phyloP scores from a whole-genome alignment of 2,888 invertebrate species.

The Apeira syringaria region DNA sequence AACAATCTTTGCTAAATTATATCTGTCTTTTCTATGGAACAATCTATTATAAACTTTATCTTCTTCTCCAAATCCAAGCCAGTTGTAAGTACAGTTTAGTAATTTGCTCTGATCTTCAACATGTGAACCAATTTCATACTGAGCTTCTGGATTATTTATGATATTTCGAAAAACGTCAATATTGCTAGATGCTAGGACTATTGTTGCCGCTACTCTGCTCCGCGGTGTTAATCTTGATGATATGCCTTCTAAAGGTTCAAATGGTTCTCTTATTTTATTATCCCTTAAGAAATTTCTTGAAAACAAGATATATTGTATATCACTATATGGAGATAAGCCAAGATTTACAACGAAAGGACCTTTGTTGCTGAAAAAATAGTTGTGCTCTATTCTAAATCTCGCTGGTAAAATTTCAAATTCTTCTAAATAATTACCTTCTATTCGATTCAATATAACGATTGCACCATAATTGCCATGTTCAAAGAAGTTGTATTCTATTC shows the following conservation, averaged over 20 bases:
- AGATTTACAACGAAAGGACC: constrained; percentile 95
- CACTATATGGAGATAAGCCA: constrained; percentile 94
- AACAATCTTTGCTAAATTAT: constrained; percentile 95
- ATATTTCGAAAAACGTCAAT: constrained; percentile 95
- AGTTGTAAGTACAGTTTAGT: constrained; percentile 97
- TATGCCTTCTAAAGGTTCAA: constrained; percentile 87
- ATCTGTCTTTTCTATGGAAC: constrained; percentile 95
- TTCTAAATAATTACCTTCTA: constrained; percentile 85
- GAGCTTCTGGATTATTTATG: constrained; percentile 94
- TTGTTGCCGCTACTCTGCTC: constrained; percentile 95
- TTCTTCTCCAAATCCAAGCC: constrained; percentile 92
- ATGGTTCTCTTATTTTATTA: constrained; percentile 94
- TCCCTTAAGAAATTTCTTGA: constrained; percentile 94
- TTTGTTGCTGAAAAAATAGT: constrained; percentile 94
- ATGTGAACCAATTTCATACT: constrained; percentile 98
- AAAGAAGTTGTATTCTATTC: constrained; percentile 95
- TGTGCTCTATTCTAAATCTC: constrained; percentile 90
- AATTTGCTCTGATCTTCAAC: constrained; percentile 96
- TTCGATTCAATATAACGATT: constrained; percentile 91
- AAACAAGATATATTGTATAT: constrained; percentile 91
- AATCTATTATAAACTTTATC: constrained; percentile 89
- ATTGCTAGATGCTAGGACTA: constrained; percentile 96
- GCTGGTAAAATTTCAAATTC: constrained; percentile 91
- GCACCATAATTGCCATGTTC: constrained; percentile 92
- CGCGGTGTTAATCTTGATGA: constrained; percentile 91